Percentiles rank a stretch among this genome's conserved stretches.
These are phyloP conservation scores for Sesamia nonagrioides DNA, from an alignment of 1,140 invertebrate species.

Conservation along the genomic window DNA sequence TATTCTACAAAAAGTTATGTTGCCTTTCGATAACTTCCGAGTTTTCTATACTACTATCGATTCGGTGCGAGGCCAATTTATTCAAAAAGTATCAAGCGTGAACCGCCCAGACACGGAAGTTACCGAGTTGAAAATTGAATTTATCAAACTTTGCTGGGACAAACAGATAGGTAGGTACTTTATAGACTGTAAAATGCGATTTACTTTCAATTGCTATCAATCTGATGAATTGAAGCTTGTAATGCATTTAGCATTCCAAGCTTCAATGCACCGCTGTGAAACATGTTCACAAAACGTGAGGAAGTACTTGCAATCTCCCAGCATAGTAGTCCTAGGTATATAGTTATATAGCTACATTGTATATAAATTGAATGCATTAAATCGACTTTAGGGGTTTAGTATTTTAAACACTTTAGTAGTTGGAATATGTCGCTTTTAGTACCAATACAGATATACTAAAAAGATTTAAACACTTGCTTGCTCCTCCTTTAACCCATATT, in stretches of 20 bases:
- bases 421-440: too few relatives aligned
- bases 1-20: constrained; percentile 61
- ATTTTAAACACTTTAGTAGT: too few relatives aligned
- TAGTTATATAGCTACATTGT: too few relatives aligned
- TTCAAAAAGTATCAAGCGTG: constrained; percentile 80
- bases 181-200: constrained; percentile 81
- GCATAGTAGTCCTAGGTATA: too few relatives aligned
- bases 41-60: constrained; percentile 70
- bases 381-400: too few relatives aligned
- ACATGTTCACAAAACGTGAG: neutral
- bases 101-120: constrained; percentile 76
- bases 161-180: constrained; percentile 81
- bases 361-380: too few relatives aligned
- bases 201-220: constrained; percentile 74
- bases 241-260: too few relatives aligned
- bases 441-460: too few relatives aligned
- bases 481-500: too few relatives aligned
- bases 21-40: constrained; percentile 67
- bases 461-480: too few relatives aligned
- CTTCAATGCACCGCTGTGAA: constrained; percentile 53
- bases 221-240: constrained; percentile 66
- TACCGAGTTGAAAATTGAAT: constrained; percentile 81
- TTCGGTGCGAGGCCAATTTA: constrained; percentile 75
- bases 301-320: neutral
- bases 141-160: constrained; percentile 80